Evolutionary conservation across 2,797 vertebrate genomes (phyloP).

Genomic region (Tokudaia tokunoshimensis): DNA sequence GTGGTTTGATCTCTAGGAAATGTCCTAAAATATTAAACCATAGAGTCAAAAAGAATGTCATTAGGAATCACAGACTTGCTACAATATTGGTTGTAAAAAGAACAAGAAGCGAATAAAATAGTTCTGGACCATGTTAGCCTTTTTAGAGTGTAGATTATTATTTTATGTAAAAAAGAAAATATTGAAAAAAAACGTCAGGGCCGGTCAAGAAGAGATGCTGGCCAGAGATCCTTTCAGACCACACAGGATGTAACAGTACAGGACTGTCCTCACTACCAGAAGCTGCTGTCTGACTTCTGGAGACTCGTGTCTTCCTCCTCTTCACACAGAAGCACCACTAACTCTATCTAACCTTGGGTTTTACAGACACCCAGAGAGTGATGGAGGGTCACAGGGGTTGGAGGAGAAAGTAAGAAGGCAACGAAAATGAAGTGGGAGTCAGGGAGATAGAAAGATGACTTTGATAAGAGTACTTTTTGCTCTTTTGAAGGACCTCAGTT

Average conservation of each 20-base stretch:
- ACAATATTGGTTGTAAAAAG: not conserved
- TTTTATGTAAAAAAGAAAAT: constrained; percentile 29
- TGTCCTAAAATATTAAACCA: not conserved
- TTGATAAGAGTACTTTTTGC: not conserved
- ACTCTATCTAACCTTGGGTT: not conserved
- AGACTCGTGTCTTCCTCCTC: not conserved
- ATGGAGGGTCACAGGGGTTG: not conserved
- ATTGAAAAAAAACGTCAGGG: not conserved
- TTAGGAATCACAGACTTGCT: constrained; percentile 8
- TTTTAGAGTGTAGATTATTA: not conserved
- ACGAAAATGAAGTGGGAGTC: not conserved
- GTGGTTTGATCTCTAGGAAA: not conserved
- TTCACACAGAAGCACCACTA: not conserved
- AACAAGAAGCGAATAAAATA: constrained; percentile 40
- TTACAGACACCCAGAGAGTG: not conserved
- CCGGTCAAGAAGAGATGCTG: not conserved
- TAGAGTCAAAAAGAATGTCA: not conserved
- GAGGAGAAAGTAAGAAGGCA: not conserved
- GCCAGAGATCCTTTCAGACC: not conserved
- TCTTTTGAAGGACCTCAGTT: not conserved
- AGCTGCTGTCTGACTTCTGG: constrained; percentile 12
- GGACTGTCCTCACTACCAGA: not conserved
- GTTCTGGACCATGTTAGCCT: constrained; percentile 19
- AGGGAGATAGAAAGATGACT: not conserved
- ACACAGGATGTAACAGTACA: not conserved